Base-by-base conservation (phyloP, 2,113 vertebrate genomes). In the Donacobius atricapilla region DNA sequence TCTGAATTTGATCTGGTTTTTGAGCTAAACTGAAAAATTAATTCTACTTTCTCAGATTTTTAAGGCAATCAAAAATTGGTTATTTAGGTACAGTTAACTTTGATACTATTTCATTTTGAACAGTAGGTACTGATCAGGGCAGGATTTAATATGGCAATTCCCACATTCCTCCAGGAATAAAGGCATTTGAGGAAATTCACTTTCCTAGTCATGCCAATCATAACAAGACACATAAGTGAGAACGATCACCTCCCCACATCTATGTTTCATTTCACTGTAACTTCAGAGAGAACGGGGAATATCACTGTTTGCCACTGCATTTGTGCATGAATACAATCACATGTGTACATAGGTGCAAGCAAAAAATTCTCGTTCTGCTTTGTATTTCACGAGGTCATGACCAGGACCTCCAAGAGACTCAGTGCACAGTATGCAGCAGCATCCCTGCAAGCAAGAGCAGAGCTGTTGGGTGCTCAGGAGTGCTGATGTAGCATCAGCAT, bases 391-490 rank as follows among this genome's bases (percentile, higher is more conserved):
- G 15, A 33, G 24, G 6, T 51, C 2, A 5, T 35, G 60, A 42
- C 24, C 35, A 30, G 5, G 33, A 33, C 39, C n/a, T 28, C 6
- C 45, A 31, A 76, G 2, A 23, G 10, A 65, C 9, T 47, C 7
- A 0, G 31, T 42, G 39, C 9, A 5, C 0, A 0, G 23, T 18
- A 35, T 0, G 0, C 31, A 51, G 40, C 14, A 95, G 24, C 47
- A 11, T 37, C 54, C 2, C 24, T 83, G 37, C 0, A 0, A 33
- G 13, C 8, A 16, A 72, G 22, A 76, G 57, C 81, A 77, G 35
- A 56, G 13, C 44, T 78, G 15, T 27, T 39, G n/a, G 66, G n/a
- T n/a, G 40, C 35, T 22, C 30, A 13, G 33, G 53, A 87, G 14
- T 11, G 30, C 33, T 63, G 60, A 22, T 39, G 40, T 8, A 60